phyloP scores from a whole-genome alignment of 1,140 invertebrate genomes.

The Chymomyza costata region DNA sequence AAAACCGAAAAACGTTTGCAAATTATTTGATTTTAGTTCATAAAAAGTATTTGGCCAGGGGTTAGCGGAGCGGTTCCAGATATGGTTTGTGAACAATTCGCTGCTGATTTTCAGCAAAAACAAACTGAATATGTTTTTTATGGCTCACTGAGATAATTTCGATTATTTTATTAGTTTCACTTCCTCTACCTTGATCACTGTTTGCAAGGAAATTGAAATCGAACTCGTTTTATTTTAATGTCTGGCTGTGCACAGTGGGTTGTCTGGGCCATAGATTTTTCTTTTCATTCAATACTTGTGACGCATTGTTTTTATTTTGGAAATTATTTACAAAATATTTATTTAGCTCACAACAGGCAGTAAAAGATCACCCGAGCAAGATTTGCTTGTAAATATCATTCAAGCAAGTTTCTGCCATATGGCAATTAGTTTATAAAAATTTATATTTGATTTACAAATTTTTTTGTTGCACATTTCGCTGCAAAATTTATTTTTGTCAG shows the following conservation, averaged over 20 bases:
- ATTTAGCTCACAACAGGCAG: slow-evolving; percentile 2
- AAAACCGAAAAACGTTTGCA: slow-evolving; percentile 38
- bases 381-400: slow-evolving; percentile 52
- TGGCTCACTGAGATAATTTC: slow-evolving; percentile 38
- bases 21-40: slow-evolving; percentile 42
- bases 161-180: slow-evolving; percentile 57
- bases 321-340: slow-evolving; percentile 50
- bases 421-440: slow-evolving; percentile 34
- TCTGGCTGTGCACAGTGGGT: too few relatives aligned
- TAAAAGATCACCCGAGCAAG: slow-evolving; percentile 15
- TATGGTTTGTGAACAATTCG: slow-evolving; percentile 18
- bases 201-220: slow-evolving; percentile 24
- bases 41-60: slow-evolving; percentile 23
- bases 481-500: slow-evolving; percentile 3
- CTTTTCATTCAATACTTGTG: too few relatives aligned
- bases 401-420: slow-evolving; percentile 39
- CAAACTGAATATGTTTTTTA: slow-evolving; percentile 30
- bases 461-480: slow-evolving; percentile 20
- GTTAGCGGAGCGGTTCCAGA: slow-evolving; percentile 12
- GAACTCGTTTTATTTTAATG: slow-evolving; percentile 21
- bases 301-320: slow-evolving; percentile 61
- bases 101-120: slow-evolving; percentile 27
- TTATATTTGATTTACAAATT: slow-evolving; percentile 54
- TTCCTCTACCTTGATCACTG: slow-evolving; percentile 65
- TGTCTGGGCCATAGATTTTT: too few relatives aligned